These are phyloP conservation scores for Nansenia antarctica DNA, from an alignment of 2,113 vertebrate species.

Conservation along the genomic window DNA sequence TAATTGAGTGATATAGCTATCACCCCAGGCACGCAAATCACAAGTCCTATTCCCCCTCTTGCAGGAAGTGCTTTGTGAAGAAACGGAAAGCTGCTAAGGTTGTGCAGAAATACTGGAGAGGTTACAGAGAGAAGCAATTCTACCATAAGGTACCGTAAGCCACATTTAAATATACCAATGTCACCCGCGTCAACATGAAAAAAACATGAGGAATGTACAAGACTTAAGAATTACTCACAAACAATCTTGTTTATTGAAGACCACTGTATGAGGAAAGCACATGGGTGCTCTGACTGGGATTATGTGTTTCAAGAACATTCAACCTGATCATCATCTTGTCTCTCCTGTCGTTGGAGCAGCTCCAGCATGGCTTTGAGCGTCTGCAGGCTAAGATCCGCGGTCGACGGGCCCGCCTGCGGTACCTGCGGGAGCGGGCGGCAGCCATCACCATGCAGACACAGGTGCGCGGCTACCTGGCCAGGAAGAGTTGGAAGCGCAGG, in stretches of 20 bases:
- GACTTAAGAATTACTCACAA: no score
- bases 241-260: no score
- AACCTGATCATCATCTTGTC: no score
- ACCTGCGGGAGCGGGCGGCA: slow-evolving; percentile 49
- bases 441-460: slow-evolving; percentile 77
- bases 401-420: slow-evolving; percentile 63
- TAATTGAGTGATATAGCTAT: no score
- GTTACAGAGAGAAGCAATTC: slow-evolving; percentile 58
- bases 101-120: slow-evolving; percentile 87
- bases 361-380: slow-evolving; percentile 77
- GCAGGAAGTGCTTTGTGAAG: slow-evolving; percentile 83
- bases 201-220: no score
- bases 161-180: no score
- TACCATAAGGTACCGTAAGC: slow-evolving; percentile 75
- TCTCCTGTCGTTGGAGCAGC: slow-evolving; percentile 51
- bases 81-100: slow-evolving; percentile 80
- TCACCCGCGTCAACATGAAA: no score
- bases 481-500: slow-evolving; percentile 67
- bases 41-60: slow-evolving; percentile 26
- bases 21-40: background rate
- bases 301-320: no score
- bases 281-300: no score
- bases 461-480: slow-evolving; percentile 77
- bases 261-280: no score
- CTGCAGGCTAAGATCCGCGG: slow-evolving; percentile 79